Evolutionary conservation across 1,140 invertebrate genomes (phyloP), one percentile per base, ranked within the genome.

Genomic region (Schlechtendalia chinensis): DNA sequence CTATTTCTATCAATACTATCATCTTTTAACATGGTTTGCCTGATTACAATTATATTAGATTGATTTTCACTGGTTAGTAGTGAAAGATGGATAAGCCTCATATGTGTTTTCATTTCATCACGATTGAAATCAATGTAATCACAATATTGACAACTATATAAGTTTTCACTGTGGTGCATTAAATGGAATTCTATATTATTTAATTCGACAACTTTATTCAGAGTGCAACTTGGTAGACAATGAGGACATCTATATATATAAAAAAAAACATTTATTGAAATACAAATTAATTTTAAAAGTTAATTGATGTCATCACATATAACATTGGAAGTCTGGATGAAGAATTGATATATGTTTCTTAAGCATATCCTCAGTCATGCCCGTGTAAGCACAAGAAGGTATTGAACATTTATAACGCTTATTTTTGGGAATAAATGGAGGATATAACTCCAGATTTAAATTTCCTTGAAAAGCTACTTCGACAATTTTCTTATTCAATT

Each of bases 181-280:
- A 79, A 47, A 63, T 79, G 74, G 24, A 45, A 47, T 29, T 45
- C 74, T 45, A 77, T 61, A 47, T 59, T 24, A 61, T 61, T 77
- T 11, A 47, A 17, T 39, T 79, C 58, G 1, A 77, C n/a, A 17
- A 19, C 10, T 27, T 32, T 79, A n/a, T n/a, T 11, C 39, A 22
- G n/a, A 1, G 16, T 45, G 19, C 63, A 22, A 2, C n/a, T 1
- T 0, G 53, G 27, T 24, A 1, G 8, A 50, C 75, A 79, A 63
- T 79, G 75, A 19, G 75, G 75, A 50, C 75, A 79, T 63, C 75
- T 79, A 47, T 16, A 50, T 47, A 54, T 8, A n/a, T n/a, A n/a
- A 72, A 22, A 22, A 5, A 72, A 53, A 12, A 12, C 0, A 54
- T 53, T 4, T 50, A 19, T 29, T 61, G 27, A 0, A 61, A 61